A percentile compares a stretch with the other conserved stretches of the same genome.
These are phyloP conservation scores for Nomada ferruginata DNA, from an alignment of 2,888 invertebrate genomes.

Conservation along the genomic window DNA sequence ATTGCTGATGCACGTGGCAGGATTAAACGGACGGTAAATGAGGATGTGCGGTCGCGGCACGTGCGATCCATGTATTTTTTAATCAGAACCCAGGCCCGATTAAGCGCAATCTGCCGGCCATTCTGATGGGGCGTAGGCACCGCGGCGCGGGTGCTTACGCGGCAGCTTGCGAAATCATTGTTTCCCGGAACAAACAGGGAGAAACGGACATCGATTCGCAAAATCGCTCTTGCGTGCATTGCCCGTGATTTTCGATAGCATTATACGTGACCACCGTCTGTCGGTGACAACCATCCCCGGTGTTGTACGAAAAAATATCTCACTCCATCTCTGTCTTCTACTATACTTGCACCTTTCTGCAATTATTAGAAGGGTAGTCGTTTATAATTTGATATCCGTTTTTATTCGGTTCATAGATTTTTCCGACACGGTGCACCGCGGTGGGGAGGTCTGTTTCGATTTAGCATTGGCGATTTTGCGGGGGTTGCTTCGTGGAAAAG, in stretches of 20 bases:
- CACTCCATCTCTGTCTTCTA: neutral
- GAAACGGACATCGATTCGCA: conserved; percentile 59
- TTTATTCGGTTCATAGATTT: neutral
- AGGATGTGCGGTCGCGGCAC: conserved; percentile 48
- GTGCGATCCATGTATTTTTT: conserved; percentile 65
- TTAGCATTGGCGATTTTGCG: too few relatives aligned
- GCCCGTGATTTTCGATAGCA: conserved; percentile 65
- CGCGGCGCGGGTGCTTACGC: conserved; percentile 67
- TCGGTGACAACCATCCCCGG: conserved; percentile 25
- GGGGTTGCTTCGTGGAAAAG: too few relatives aligned
- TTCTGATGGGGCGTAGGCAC: conserved; percentile 65
- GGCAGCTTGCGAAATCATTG: conserved; percentile 74
- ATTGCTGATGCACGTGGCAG: conserved; percentile 35
- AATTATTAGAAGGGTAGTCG: neutral
- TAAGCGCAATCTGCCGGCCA: conserved; percentile 72
- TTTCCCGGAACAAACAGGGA: conserved; percentile 68
- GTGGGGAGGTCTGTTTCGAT: too few relatives aligned
- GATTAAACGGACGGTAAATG: conserved; percentile 65
- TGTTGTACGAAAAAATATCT: neutral
- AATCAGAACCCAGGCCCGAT: conserved; percentile 68
- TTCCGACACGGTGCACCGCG: too few relatives aligned
- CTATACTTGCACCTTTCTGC: neutral
- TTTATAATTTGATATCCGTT: neutral
- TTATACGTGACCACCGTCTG: conserved; percentile 43
- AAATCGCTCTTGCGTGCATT: conserved; percentile 61